Evolutionary conservation across 2,113 vertebrate genomes (phyloP).

Genomic region (Dermatemys mawii): DNA sequence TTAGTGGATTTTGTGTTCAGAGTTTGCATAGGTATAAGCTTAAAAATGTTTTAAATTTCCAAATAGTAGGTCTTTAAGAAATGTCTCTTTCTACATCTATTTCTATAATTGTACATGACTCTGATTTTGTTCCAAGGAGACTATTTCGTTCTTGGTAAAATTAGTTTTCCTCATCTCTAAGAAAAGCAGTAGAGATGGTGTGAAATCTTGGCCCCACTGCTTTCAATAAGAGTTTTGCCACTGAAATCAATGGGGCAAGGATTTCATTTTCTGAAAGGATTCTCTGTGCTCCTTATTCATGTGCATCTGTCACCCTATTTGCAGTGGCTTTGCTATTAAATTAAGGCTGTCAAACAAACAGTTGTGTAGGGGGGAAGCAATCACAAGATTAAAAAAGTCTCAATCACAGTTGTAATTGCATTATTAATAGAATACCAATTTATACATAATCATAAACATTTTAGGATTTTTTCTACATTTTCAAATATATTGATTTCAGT

Average conservation of each 20-base stretch:
- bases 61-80: not conserved
- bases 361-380: too few relatives aligned
- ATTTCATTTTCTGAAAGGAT: not conserved
- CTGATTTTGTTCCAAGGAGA: not conserved
- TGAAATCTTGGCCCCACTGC: not conserved
- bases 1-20: not conserved
- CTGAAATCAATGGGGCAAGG: not conserved
- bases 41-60: not conserved
- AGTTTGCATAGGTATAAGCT: not conserved
- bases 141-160: not conserved
- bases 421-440: too few relatives aligned
- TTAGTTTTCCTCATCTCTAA: not conserved
- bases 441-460: too few relatives aligned
- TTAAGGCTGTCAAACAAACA: too few relatives aligned
- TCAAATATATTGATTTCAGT: too few relatives aligned
- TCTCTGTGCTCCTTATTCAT: not conserved
- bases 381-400: too few relatives aligned
- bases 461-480: too few relatives aligned
- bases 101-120: not conserved
- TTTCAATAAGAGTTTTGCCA: not conserved
- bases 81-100: rapidly evolving
- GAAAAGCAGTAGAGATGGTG: not conserved
- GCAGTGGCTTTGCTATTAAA: not conserved
- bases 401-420: too few relatives aligned
- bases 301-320: not conserved